These are phyloP conservation scores for Harpagoxenus sublaevis DNA, from an alignment of 2,888 invertebrate species.

Conservation along the genomic window DNA sequence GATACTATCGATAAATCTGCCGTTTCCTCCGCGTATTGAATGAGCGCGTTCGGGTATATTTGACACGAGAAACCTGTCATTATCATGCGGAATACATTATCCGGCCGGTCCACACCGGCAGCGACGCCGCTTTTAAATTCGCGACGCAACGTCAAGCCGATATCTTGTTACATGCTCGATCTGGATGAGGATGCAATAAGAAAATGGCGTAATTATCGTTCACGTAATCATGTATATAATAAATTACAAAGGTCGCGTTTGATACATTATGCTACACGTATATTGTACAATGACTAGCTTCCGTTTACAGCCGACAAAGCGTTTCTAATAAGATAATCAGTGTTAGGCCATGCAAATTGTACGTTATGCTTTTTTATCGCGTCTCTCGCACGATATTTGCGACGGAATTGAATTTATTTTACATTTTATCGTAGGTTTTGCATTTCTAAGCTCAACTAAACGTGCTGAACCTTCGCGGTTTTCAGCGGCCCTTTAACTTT, in stretches of 20 bases:
- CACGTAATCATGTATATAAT: conserved; percentile 11
- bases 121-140: neutral
- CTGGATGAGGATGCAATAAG: neutral
- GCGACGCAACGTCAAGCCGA: neutral
- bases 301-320: neutral
- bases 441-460: conserved; percentile 54
- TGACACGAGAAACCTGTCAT: conserved; percentile 40
- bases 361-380: neutral
- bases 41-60: conserved; percentile 22
- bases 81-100: conserved; percentile 52
- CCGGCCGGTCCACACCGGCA: neutral
- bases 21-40: conserved; percentile 48
- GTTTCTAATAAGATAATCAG: neutral
- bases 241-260: conserved; percentile 17
- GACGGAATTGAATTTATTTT: conserved; percentile 11
- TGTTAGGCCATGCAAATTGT: neutral
- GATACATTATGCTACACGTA: conserved; percentile 10
- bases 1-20: conserved; percentile 75
- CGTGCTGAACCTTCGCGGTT: conserved; percentile 75
- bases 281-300: conserved; percentile 46
- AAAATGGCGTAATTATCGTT: neutral
- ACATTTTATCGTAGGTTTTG: neutral
- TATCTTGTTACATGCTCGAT: neutral
- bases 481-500: conserved; percentile 79
- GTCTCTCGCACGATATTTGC: neutral